phyloP scores from a whole-genome alignment of 1,140 invertebrate genomes.

The Grapholita molesta region DNA sequence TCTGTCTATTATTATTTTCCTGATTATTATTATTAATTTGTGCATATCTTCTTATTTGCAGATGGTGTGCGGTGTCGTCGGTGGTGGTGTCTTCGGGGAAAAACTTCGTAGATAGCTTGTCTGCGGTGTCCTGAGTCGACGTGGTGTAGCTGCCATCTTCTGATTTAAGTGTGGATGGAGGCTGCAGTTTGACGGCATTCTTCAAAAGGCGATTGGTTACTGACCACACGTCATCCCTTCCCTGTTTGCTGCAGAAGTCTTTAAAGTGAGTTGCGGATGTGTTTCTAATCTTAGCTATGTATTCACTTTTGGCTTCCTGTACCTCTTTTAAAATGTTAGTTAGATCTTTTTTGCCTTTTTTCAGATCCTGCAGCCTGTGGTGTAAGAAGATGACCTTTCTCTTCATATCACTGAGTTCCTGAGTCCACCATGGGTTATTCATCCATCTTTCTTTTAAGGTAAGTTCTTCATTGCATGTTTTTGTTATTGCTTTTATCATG shows the following conservation, averaged over 20 bases:
- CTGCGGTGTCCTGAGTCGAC: background rate
- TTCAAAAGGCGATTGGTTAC: background rate
- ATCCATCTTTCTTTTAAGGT: background rate
- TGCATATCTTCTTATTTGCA: background rate
- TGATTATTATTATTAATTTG: background rate
- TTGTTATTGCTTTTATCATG: background rate
- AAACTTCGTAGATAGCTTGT: background rate
- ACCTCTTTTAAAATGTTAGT: background rate
- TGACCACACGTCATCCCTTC: conserved; percentile 16
- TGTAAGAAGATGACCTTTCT: background rate
- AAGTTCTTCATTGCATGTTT: background rate
- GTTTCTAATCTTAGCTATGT: background rate
- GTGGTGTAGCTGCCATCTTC: background rate
- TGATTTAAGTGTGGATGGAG: background rate
- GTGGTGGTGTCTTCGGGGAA: background rate
- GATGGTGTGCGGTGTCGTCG: background rate
- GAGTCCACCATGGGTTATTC: background rate
- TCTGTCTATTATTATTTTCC: background rate
- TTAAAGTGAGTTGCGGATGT: background rate
- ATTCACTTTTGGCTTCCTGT: background rate
- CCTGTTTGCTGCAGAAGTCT: conserved; percentile 13
- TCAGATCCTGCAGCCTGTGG: background rate
- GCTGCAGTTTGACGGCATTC: background rate
- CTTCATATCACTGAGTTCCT: background rate
- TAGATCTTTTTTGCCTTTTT: background rate